Evolutionary conservation across 2,888 invertebrate genomes (phyloP).

Genomic region (Drosophila picticornis): DNA sequence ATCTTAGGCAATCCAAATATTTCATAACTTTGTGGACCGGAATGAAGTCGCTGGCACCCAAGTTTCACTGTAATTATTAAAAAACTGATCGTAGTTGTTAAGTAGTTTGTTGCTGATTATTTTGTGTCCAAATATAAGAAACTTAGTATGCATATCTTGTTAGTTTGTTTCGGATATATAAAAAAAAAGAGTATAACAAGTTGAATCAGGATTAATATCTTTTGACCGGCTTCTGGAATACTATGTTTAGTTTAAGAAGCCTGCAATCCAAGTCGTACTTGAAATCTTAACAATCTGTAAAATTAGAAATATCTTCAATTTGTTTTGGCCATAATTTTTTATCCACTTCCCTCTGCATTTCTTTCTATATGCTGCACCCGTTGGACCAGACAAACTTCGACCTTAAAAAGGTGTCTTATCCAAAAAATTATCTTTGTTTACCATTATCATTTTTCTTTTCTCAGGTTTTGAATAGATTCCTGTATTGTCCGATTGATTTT

Average conservation of each 20-base stretch:
- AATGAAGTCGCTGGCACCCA: background rate
- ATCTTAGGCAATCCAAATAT: background rate
- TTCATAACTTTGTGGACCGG: background rate
- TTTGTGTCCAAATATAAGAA: background rate
- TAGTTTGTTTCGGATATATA: background rate
- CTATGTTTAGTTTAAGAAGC: background rate
- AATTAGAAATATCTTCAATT: background rate
- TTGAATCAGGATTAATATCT: background rate
- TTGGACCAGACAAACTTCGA: background rate
- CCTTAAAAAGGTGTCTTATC: background rate
- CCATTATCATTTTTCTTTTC: background rate
- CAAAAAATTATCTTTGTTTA: background rate
- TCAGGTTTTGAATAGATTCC: background rate
- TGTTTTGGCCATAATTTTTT: background rate
- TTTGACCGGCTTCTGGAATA: background rate
- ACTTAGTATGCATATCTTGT: background rate
- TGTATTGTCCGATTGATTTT: background rate
- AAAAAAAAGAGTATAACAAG: background rate
- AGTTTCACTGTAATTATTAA: background rate
- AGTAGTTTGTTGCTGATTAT: background rate
- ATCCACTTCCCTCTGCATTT: background rate
- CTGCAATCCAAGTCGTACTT: background rate
- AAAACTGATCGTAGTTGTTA: background rate
- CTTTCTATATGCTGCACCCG: too few species aligned
- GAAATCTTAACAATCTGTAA: background rate